phyloP scores from a whole-genome alignment of 2,888 invertebrate genomes.

The Rhaphigaster nebulosa region DNA sequence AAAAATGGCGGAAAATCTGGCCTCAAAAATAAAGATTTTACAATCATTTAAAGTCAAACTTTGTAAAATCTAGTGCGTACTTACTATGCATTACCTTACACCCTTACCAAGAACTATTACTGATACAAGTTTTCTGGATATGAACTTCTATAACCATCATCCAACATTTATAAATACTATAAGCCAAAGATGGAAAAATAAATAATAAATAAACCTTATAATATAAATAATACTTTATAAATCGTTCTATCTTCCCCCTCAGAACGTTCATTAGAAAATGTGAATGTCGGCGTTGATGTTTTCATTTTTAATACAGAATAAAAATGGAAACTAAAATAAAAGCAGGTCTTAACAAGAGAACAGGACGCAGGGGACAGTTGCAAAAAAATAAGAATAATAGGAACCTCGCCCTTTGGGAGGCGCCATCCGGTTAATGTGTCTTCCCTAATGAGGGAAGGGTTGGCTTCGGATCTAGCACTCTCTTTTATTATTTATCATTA shows the following conservation, averaged over 20 bases:
- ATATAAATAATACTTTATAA: background rate
- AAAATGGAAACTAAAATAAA: background rate
- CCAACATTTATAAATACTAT: no score
- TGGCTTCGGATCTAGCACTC: background rate
- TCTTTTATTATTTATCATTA: background rate
- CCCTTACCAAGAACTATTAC: no score
- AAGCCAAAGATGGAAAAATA: background rate
- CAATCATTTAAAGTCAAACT: no score
- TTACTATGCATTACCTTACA: no score
- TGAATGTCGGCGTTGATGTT: background rate
- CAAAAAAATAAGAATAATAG: background rate
- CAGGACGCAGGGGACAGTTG: background rate
- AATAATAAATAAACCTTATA: background rate
- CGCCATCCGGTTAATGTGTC: slow-evolving; percentile 20
- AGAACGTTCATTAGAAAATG: background rate
- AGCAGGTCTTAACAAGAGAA: background rate
- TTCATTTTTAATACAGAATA: background rate
- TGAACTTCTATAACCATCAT: no score
- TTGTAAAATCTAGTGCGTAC: no score
- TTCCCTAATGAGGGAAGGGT: background rate
- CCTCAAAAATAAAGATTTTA: no score
- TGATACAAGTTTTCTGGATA: no score
- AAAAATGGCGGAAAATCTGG: no score
- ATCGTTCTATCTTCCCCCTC: background rate
- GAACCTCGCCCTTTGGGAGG: background rate